Percentiles rank a stretch among this genome's conserved stretches.
phyloP scores from a whole-genome alignment of 2,113 vertebrate species.

The Coregonus clupeaformis region DNA sequence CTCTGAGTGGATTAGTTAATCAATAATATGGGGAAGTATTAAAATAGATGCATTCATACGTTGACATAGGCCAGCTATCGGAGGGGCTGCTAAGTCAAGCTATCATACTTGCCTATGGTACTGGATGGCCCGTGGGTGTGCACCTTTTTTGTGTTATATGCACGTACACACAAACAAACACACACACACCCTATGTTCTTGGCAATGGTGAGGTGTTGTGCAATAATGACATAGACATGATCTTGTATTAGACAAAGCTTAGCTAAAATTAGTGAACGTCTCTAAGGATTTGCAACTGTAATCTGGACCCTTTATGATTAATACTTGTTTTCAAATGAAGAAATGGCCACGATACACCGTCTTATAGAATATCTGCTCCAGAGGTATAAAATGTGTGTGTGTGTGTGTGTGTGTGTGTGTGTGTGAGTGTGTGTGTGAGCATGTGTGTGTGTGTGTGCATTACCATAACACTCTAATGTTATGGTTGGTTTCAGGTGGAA shows the following conservation, averaged over 20 bases:
- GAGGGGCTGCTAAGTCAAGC: slow-evolving; percentile 3
- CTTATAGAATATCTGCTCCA: too few species aligned
- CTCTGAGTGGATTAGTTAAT: slow-evolving; percentile 66
- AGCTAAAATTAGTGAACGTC: too few species aligned
- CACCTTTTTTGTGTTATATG: background rate
- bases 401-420: background rate
- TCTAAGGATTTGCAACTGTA: too few species aligned
- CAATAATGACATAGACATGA: too few species aligned
- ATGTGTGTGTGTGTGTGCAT: background rate
- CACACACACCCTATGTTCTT: background rate
- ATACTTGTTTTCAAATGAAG: too few species aligned
- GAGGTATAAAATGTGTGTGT: background rate
- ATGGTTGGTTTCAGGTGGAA: background rate
- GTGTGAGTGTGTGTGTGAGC: background rate
- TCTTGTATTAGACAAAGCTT: too few species aligned
- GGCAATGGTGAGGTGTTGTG: slow-evolving; percentile 3
- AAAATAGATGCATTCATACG: slow-evolving; percentile 57
- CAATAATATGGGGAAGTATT: slow-evolving; percentile 65
- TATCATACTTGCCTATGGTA: slow-evolving; percentile 30
- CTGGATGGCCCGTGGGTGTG: slow-evolving; percentile 9
- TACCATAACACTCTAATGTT: too few species aligned
- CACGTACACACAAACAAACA: too few species aligned
- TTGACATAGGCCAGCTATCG: slow-evolving; percentile 29
- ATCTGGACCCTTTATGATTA: too few species aligned
- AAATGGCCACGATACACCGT: too few species aligned